Evolutionary conservation across 1,140 invertebrate species (phyloP).

Genomic region (Cylas formicarius): DNA sequence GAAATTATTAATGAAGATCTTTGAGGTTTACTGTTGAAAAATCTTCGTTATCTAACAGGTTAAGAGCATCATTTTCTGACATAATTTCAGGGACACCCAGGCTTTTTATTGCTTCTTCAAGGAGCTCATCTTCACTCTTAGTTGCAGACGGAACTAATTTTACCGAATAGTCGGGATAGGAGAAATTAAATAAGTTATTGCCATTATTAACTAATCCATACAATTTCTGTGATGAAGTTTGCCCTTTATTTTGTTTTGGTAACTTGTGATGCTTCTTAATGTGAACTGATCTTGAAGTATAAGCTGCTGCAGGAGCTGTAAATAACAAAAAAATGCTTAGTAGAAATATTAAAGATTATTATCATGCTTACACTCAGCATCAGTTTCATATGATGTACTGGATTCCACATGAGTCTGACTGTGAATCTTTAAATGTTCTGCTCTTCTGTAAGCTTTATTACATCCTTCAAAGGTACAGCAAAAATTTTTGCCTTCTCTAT

Average conservation of each 20-base stretch:
- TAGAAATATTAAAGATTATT: constrained; percentile 1
- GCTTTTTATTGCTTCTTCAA: constrained; percentile 6
- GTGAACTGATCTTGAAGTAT: neutral
- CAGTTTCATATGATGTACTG: no score
- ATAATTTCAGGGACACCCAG: constrained; percentile 3
- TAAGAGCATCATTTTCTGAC: constrained; percentile 1
- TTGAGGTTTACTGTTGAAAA: constrained; percentile 8
- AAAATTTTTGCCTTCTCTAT: neutral
- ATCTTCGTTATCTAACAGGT: neutral
- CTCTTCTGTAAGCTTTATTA: constrained; percentile 6
- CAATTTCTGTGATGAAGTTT: neutral
- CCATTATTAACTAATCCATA: no score
- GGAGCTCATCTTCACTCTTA: constrained; percentile 1
- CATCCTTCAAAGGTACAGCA: constrained; percentile 3
- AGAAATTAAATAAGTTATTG: constrained; percentile 1
- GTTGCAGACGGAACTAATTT: neutral
- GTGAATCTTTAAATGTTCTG: constrained; percentile 6
- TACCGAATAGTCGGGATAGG: neutral
- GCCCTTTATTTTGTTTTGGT: neutral
- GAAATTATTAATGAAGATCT: constrained; percentile 2
- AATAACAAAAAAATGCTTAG: neutral
- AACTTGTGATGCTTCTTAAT: neutral
- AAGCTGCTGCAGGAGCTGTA: neutral
- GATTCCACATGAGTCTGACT: neutral
- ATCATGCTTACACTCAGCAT: neutral